phyloP scores from a whole-genome alignment of 2,797 vertebrate genomes.

The Mormyrus hasselquistii region DNA sequence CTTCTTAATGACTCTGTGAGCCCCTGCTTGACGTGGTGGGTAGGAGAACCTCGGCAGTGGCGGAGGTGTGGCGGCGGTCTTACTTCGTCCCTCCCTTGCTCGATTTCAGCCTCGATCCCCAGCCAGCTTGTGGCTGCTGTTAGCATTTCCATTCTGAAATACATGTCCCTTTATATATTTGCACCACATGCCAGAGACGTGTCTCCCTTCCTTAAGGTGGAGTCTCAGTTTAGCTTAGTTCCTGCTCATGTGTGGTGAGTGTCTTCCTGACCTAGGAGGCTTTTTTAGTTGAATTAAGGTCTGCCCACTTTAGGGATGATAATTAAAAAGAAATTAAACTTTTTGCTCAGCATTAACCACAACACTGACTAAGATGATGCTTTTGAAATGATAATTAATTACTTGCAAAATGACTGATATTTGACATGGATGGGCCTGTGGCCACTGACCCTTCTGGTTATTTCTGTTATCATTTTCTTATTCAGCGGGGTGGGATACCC shows the following conservation, averaged over 20 bases:
- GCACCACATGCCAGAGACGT: neutral
- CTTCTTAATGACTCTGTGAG: neutral
- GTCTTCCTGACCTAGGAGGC: neutral
- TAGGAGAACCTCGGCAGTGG: neutral
- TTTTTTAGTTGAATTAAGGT: neutral
- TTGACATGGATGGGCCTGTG: neutral
- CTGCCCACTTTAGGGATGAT: neutral
- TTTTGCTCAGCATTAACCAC: neutral
- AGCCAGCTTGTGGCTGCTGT: neutral
- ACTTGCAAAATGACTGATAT: neutral
- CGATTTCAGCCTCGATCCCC: neutral
- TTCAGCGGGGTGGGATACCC: neutral
- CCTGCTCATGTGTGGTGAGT: neutral
- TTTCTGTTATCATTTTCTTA: neutral
- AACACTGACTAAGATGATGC: neutral
- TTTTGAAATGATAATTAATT: neutral
- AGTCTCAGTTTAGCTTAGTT: neutral
- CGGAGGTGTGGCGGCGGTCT: neutral
- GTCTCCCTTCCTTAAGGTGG: neutral
- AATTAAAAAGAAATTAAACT: neutral
- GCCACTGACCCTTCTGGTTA: neutral
- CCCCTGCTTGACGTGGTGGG: neutral
- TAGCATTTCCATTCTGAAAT: neutral
- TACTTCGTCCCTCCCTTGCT: neutral
- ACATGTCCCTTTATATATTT: neutral